A percentile compares a stretch with the other conserved stretches of the same genome.
Evolutionary conservation across 1,140 invertebrate species (phyloP).

Genomic region (Drosophila watanabei): DNA sequence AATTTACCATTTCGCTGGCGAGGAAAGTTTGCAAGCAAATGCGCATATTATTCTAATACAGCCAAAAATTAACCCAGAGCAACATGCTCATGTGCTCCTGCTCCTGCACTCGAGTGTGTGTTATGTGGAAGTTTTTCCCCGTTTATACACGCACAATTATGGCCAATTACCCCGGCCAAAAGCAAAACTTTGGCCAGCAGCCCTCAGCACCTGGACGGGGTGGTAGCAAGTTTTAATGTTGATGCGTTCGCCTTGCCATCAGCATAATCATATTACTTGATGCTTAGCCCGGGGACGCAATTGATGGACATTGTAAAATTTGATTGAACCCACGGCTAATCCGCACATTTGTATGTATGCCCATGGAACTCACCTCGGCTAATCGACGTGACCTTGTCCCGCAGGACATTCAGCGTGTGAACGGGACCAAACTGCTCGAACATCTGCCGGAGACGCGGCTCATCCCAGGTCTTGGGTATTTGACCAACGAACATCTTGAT

Average conservation of each 20-base stretch:
- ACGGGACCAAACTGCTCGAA: constrained; percentile 99
- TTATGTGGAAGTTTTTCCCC: constrained; percentile 65
- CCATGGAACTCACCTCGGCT: constrained; percentile 93
- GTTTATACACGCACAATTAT: constrained; percentile 65
- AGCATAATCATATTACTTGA: constrained; percentile 79
- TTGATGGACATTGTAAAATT: constrained; percentile 80
- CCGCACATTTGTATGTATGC: constrained; percentile 67
- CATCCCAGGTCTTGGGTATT: constrained; percentile 98
- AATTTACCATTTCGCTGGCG: constrained; percentile 68
- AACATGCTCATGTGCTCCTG: constrained; percentile 32
- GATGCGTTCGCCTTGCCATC: constrained; percentile 52
- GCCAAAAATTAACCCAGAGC: constrained; percentile 66
- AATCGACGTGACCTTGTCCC: constrained; percentile 97
- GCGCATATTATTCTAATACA: constrained; percentile 80
- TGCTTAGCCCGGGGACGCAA: constrained; percentile 43
- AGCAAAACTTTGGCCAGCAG: constrained; percentile 43
- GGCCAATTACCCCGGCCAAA: constrained; percentile 53
- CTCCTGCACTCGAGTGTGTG: constrained; percentile 9
- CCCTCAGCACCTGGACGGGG: constrained; percentile 48
- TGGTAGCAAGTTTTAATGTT: constrained; percentile 59
- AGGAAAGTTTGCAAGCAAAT: constrained; percentile 83
- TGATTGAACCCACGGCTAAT: constrained; percentile 64
- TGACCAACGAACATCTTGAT: constrained; percentile 99
- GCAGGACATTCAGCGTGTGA: constrained; percentile 98
- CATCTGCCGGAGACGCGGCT: constrained; percentile 96